phyloP scores from a whole-genome alignment of 2,113 vertebrate genomes.

The Butorides virescens region DNA sequence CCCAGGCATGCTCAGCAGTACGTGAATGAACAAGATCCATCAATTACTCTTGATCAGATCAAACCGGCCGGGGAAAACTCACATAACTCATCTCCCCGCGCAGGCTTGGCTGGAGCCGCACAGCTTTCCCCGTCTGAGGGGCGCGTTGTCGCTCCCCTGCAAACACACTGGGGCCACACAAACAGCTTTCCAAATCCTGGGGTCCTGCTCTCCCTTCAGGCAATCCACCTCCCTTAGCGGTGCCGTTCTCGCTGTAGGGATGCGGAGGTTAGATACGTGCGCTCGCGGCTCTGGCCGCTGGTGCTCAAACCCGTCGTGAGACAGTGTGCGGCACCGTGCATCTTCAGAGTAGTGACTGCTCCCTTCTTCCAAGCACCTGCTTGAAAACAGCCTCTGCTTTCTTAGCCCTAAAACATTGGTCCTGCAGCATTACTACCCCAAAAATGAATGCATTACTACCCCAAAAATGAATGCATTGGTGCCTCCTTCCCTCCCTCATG shows the following conservation, averaged over 20 bases:
- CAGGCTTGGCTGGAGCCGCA: not conserved
- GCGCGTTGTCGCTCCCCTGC: not conserved
- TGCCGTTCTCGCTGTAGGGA: not conserved
- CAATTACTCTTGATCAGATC: constrained; percentile 65
- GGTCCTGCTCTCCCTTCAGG: not conserved
- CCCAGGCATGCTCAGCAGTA: constrained; percentile 51
- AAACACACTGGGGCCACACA: not conserved
- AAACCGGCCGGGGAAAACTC: constrained; percentile 37
- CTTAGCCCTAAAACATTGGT: not conserved
- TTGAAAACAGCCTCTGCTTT: not conserved
- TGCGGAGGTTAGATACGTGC: not conserved
- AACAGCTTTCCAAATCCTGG: not conserved
- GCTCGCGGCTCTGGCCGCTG: not conserved
- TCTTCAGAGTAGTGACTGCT: not conserved
- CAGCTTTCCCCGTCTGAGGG: rapidly evolving
- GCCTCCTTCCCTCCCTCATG: not conserved
- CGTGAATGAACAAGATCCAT: constrained; percentile 58
- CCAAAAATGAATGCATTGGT: not conserved
- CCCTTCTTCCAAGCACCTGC: not conserved
- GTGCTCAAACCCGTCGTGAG: not conserved
- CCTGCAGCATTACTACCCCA: not conserved
- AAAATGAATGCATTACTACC: not conserved
- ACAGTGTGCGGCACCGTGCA: not conserved
- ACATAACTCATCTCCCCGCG: constrained; percentile 35
- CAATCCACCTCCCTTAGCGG: rapidly evolving